phyloP scores from a whole-genome alignment of 2,888 invertebrate species.

The Andrena camellia region DNA sequence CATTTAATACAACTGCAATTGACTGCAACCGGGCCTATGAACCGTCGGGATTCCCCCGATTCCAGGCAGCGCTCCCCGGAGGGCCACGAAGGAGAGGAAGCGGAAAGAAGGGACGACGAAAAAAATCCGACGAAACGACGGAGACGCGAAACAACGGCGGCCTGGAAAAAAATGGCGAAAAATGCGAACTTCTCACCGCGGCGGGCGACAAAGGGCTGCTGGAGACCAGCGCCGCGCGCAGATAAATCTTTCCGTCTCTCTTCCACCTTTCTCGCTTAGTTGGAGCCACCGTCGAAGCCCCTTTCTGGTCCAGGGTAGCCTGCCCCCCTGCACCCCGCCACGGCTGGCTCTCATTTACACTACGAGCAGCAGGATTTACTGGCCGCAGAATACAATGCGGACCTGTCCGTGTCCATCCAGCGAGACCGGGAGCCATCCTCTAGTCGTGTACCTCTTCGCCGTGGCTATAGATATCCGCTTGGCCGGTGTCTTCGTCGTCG shows the following conservation, averaged over 20 bases:
- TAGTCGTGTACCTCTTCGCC: conserved; percentile 78
- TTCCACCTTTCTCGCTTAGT: conserved; percentile 52
- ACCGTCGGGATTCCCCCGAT: conserved; percentile 9
- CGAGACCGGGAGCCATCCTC: conserved; percentile 78
- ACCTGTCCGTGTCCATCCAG: conserved; percentile 84
- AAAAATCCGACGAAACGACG: conserved; percentile 39
- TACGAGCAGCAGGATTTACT: conserved; percentile 83
- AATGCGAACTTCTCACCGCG: conserved; percentile 84
- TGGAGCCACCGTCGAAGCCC: conserved; percentile 45
- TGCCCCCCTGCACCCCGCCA: conserved; percentile 28
- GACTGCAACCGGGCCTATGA: neutral
- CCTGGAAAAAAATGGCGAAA: conserved; percentile 81
- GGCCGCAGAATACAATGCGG: conserved; percentile 84
- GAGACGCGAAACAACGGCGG: conserved; percentile 36
- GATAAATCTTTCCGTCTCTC: conserved; percentile 77
- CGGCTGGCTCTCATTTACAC: conserved; percentile 83
- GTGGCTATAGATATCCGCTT: conserved; percentile 78
- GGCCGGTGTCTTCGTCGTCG: conserved; percentile 59
- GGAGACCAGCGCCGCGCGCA: conserved; percentile 71
- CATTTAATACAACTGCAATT: neutral
- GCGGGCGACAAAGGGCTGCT: conserved; percentile 81
- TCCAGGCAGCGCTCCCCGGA: conserved; percentile 1
- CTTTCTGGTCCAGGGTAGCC: conserved; percentile 63
- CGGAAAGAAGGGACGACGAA: conserved; percentile 1
- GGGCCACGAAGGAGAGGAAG: neutral